Conservation (phyloP, 2,888 invertebrate genomes). For the Lasioglossum malachurum region DNA sequence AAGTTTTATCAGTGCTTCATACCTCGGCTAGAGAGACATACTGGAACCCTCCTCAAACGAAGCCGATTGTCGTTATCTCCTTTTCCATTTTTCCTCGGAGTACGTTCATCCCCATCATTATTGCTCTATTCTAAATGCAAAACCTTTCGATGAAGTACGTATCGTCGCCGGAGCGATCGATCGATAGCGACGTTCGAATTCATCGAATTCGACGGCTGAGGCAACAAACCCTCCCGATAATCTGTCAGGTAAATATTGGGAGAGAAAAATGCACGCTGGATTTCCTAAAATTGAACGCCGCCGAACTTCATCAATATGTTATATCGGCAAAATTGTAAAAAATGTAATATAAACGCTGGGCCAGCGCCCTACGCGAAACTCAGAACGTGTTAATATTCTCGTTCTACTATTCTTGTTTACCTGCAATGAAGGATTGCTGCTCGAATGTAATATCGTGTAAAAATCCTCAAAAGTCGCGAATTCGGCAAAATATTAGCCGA, state of each 20-base stretch:
- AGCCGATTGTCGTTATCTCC: slow-evolving; percentile 28
- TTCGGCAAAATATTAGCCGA: not conserved
- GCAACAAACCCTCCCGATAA: slow-evolving; percentile 24
- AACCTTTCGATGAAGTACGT: slow-evolving; percentile 2
- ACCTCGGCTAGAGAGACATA: not conserved
- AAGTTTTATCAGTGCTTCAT: slow-evolving; percentile 18
- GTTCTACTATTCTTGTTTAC: not conserved
- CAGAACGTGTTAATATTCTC: not conserved
- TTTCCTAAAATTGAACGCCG: not conserved
- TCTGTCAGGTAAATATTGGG: slow-evolving; percentile 28
- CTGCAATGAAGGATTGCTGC: not conserved
- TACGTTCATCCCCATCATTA: slow-evolving; percentile 21
- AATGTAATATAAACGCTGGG: not conserved
- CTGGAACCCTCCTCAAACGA: slow-evolving; percentile 15
- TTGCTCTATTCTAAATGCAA: not conserved
- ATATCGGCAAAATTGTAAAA: not conserved
- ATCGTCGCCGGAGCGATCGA: not conserved
- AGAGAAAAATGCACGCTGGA: not conserved
- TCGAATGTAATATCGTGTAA: not conserved
- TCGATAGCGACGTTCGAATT: slow-evolving; percentile 23
- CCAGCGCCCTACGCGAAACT: not conserved
- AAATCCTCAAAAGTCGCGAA: not conserved
- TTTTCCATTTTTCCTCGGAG: not conserved
- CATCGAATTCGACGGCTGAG: slow-evolving; percentile 20
- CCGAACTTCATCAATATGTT: slow-evolving; percentile 1